Evolutionary conservation across 2,888 invertebrate genomes (phyloP).

Genomic region (Sialis lutaria): DNA sequence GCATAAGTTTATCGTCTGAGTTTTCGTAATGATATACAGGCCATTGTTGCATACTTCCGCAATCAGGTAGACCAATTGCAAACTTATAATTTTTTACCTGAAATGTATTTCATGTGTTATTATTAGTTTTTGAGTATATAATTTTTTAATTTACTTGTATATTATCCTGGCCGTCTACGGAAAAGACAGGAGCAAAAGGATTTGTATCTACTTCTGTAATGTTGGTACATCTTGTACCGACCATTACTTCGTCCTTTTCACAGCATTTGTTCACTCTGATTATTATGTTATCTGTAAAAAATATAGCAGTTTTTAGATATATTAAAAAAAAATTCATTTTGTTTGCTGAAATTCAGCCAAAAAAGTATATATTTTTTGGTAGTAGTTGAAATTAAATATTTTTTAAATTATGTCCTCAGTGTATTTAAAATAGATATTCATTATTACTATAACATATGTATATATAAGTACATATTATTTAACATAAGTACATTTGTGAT

Average conservation of each 20-base stretch:
- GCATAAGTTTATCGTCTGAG: constrained; percentile 40
- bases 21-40: constrained; percentile 43
- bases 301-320: no score
- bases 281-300: no score
- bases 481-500: no score
- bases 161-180: constrained; percentile 27
- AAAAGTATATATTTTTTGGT: no score
- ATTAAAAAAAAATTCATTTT: no score
- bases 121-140: constrained; percentile 1
- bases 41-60: constrained; percentile 51
- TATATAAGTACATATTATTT: no score
- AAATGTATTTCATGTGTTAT: not conserved
- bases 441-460: no score
- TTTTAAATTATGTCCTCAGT: no score
- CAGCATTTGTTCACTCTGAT: constrained; percentile 60
- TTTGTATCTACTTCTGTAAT: constrained; percentile 39
- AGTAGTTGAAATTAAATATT: no score
- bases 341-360: no score
- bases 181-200: constrained; percentile 44
- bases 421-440: no score
- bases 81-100: constrained; percentile 16
- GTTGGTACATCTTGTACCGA: constrained; percentile 46
- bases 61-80: constrained; percentile 47
- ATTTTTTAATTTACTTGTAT: not conserved
- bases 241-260: constrained; percentile 48